Percentiles rank a stretch among this genome's conserved stretches.
phyloP scores from a whole-genome alignment of 2,113 vertebrate genomes.

The Microtus ochrogaster region DNA sequence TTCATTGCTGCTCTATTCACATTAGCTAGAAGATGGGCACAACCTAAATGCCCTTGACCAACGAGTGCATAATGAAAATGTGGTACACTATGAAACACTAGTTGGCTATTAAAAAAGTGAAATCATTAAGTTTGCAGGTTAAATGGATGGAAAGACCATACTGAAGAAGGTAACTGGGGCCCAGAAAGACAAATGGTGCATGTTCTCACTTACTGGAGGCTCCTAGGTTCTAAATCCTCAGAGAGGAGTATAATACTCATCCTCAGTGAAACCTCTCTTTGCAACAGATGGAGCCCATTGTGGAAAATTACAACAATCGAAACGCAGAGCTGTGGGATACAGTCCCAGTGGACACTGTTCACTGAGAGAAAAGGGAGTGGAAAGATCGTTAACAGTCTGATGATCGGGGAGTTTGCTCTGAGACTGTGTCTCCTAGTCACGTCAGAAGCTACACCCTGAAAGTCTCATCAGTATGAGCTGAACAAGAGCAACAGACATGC shows the following conservation, averaged over 20 bases:
- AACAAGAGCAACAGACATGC: background rate
- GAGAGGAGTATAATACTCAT: background rate
- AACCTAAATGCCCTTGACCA: background rate
- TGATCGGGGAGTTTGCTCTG: background rate
- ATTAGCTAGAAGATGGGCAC: background rate
- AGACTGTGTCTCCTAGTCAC: background rate
- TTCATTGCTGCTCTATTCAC: background rate
- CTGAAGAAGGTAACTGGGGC: background rate
- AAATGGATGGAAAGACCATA: background rate
- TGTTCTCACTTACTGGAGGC: background rate
- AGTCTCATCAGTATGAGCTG: background rate
- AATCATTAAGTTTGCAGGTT: background rate
- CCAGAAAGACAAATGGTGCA: background rate
- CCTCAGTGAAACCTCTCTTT: background rate
- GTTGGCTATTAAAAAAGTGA: background rate
- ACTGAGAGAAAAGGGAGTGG: background rate
- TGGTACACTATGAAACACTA: background rate
- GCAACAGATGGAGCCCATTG: background rate
- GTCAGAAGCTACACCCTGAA: background rate
- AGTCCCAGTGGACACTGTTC: background rate
- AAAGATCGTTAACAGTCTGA: background rate
- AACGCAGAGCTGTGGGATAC: background rate
- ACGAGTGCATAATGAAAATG: background rate
- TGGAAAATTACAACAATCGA: background rate
- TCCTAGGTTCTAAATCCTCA: background rate